Evolutionary conservation across 2,888 invertebrate species (phyloP).

Genomic region (Serrognathus titanus): DNA sequence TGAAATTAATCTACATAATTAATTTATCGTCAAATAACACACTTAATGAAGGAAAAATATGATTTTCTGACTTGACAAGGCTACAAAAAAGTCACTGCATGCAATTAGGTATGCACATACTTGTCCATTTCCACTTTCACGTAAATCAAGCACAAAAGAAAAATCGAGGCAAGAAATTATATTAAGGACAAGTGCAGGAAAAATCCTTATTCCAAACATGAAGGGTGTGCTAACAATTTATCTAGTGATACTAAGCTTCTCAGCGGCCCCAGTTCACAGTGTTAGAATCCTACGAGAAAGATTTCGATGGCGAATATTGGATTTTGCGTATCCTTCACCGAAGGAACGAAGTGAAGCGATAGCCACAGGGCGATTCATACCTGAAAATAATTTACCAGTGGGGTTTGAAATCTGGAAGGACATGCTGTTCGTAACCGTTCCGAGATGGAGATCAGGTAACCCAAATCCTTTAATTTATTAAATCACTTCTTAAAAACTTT

Average conservation of each 20-base stretch:
- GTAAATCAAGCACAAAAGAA: no score
- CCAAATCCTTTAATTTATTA: no score
- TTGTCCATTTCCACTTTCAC: no score
- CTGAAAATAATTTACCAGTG: conserved; percentile 76
- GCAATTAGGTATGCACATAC: no score
- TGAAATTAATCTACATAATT: no score
- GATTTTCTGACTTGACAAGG: no score
- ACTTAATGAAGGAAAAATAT: no score
- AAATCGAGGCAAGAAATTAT: no score
- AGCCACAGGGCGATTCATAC: conserved; percentile 62
- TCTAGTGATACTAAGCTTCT: not conserved
- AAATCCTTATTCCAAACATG: not conserved
- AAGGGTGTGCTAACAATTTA: not conserved
- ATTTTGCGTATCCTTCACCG: conserved; percentile 70
- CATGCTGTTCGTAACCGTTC: conserved; percentile 79
- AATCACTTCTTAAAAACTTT: no score
- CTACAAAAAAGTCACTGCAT: no score
- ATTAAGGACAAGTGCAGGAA: not conserved
- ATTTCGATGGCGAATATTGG: conserved; percentile 72
- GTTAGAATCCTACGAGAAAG: conserved; percentile 56
- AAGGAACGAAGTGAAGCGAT: conserved; percentile 62
- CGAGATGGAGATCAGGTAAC: conserved; percentile 73
- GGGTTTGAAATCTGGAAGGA: conserved; percentile 79
- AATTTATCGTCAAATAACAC: no score
- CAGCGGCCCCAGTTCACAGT: not conserved